Evolutionary conservation across 2,888 invertebrate species (phyloP).

Genomic region (Pogonocherus hispidulus): DNA sequence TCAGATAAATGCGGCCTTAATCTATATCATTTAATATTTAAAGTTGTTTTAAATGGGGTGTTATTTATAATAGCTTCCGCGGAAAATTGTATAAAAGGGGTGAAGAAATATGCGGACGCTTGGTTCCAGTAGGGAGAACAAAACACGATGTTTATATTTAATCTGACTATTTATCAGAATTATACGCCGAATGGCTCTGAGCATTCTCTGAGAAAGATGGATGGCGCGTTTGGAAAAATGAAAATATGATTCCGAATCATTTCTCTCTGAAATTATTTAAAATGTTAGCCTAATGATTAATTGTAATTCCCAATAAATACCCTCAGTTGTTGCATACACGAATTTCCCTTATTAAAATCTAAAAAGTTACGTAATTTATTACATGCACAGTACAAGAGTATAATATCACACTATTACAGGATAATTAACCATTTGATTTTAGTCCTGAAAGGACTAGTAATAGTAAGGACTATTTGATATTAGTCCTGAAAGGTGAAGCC

Average conservation of each 20-base stretch:
- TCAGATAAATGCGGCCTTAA: conserved; percentile 46
- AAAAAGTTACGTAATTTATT: conserved; percentile 19
- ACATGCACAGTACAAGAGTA: no score
- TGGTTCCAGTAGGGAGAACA: conserved; percentile 37
- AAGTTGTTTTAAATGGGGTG: conserved; percentile 44
- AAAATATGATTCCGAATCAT: conserved; percentile 64
- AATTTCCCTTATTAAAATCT: conserved; percentile 33
- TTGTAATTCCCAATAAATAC: conserved; percentile 54
- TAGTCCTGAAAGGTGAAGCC: no score
- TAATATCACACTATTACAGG: no score
- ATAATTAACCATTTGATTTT: no score
- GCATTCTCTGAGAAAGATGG: conserved; percentile 60
- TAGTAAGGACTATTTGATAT: no score
- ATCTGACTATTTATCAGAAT: conserved; percentile 57
- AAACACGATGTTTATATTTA: conserved; percentile 53
- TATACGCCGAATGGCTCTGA: conserved; percentile 49
- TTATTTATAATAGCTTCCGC: conserved; percentile 42
- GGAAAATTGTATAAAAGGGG: conserved; percentile 39
- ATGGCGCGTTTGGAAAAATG: conserved; percentile 62
- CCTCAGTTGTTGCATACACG: conserved; percentile 44
- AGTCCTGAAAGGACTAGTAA: no score
- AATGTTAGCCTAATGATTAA: conserved; percentile 57
- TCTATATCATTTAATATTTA: conserved; percentile 50
- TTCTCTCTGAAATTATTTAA: conserved; percentile 64
- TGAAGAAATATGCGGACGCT: conserved; percentile 39